Base-by-base conservation (phyloP, 37 sponge, comb jelly and placozoan species). In the Ianthella basta region DNA sequence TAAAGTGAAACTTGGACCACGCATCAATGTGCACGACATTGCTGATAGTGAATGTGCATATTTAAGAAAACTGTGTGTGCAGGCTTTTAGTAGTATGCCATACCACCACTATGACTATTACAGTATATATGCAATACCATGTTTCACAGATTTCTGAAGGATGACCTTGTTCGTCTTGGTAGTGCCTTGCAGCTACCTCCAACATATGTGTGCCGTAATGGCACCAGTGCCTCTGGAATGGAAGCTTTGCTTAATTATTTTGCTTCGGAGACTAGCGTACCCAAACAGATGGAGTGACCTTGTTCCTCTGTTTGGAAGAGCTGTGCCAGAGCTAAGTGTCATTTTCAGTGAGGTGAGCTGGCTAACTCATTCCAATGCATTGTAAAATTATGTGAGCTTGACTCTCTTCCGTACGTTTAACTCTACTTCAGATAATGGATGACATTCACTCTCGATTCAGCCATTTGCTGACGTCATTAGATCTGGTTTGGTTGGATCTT, bases 401-500 rank as follows among this genome's bases (percentile, higher is more conserved):
- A n/a, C n/a, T n/a, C n/a, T n/a, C n/a, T n/a, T n/a, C n/a, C n/a
- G n/a, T n/a, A n/a, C n/a, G n/a, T n/a, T n/a, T n/a, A 18, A 15
- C 15, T 56, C 18, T 18, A 19, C 16, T 56, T 19, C 59, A 56
- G 59, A 56, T 56, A 15, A 56, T 56, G 15, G 15, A 18, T 56
- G 59, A 56, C 18, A 18, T 56, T 56, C 59, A 56, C 18, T 15
- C 59, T 18, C 59, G 59, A 56, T 56, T 56, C 59, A 18, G 18
- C 15, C 59, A 56, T 18, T 56, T 56, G 69, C 69, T 67, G 69
- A 67, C 25, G 13, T 24, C 25, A 15, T 25, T 67, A n/a, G 27
- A 23, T 24, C 69, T 67, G 14, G 69, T 23, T 16, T 67, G 69
- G 69, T 67, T 67, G 69, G 69, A 67, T 67, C 69, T 25, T 27